Evolutionary conservation across 2,797 vertebrate species (phyloP), one percentile per base, ranked within the genome.

Genomic region (Sebastes diploproa): DNA sequence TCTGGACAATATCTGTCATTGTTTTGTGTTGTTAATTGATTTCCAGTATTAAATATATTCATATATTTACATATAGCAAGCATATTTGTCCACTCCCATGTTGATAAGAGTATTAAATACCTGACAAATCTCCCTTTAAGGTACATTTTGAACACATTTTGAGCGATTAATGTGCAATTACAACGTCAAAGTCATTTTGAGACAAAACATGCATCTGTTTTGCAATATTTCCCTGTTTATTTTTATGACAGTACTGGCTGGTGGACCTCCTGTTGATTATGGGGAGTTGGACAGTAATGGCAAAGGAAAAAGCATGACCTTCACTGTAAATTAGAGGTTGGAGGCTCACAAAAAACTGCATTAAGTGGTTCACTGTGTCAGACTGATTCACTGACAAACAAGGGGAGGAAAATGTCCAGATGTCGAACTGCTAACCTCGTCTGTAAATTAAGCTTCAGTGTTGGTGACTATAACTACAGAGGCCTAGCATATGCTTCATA

Each of bases 401-500:
- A 69, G 1, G 23, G 13, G 22, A 42, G n/a, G 13, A 50, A 67
- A 68, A 69, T 69, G 50, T 54, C 62, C 50, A 76, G 20, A 54
- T 62, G 32, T 16, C 12, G 46, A 66, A 65, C n/a, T 32, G n/a
- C 16, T 22, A 25, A 54, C 66, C 29, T 54, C 2, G 1, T 59
- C 29, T 76, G 58, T 32, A 56, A 62, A 54, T 52, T 4, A 68
- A 36, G 16, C 34, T 22, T 20, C 10, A 22, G 61, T 30, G n/a
- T 36, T 5, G 3, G 9, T 36, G 25, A 20, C 27, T 25, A 29
- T 50, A 29, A 27, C 22, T 12, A 29, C 16, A 70, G 11, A 32
- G 20, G 32, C n/a, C 0, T 3, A 54, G 38, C 60, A 72, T 55
- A 55, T 55, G 32, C 25, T 42, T 42, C n/a, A 32, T 27, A 42